Evolutionary conservation across 1,140 invertebrate species (phyloP).

Genomic region (Ostrea denselamellosa): DNA sequence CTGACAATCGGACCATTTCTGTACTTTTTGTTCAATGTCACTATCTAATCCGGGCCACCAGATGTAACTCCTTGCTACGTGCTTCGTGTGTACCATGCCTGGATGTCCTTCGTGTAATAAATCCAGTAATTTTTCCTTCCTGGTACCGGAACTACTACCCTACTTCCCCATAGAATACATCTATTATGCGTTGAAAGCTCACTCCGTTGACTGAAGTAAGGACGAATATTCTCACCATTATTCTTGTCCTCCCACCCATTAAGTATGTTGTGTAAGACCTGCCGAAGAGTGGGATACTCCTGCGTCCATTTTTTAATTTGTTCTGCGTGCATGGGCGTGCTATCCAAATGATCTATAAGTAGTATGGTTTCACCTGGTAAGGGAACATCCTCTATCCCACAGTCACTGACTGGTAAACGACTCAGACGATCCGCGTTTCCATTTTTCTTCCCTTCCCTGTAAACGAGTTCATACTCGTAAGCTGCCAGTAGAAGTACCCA

Average conservation of each 20-base stretch:
- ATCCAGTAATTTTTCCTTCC: conserved; percentile 80
- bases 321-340: conserved; percentile 42
- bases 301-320: conserved; percentile 44
- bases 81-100: conserved; percentile 81
- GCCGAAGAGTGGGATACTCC: conserved; percentile 36
- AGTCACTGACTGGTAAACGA: conserved; percentile 47
- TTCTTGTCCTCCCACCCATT: conserved; percentile 29
- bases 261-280: not conserved
- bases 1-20: conserved; percentile 77
- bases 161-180: conserved; percentile 52
- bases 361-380: conserved; percentile 35
- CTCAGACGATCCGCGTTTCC: conserved; percentile 53
- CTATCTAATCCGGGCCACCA: conserved; percentile 81
- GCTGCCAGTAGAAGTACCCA: conserved; percentile 74
- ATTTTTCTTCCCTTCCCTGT: conserved; percentile 49
- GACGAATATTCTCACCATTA: not conserved
- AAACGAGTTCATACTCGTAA: conserved; percentile 74
- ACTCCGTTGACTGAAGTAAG: not conserved
- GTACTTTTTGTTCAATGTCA: conserved; percentile 78
- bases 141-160: conserved; percentile 77
- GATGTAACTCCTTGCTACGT: conserved; percentile 79
- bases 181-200: conserved; percentile 2
- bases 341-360: conserved; percentile 49
- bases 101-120: too few relatives aligned
- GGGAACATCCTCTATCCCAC: not conserved